Percentiles rank a stretch among this genome's conserved stretches.
phyloP scores from a whole-genome alignment of 2,113 vertebrate species.

The Tringa solitaria region DNA sequence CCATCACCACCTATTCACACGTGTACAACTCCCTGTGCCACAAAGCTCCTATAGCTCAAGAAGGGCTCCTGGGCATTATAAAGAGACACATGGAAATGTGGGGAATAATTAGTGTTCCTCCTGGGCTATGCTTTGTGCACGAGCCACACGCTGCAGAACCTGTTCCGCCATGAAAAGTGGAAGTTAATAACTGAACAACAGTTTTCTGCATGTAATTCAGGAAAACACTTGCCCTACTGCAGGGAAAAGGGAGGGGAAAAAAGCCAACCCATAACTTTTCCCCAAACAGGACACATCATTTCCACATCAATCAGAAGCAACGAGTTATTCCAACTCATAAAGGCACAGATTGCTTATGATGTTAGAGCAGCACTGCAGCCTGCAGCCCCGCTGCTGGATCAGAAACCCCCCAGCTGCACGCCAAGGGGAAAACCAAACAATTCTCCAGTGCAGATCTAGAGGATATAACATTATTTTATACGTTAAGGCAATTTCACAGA shows the following conservation, averaged over 20 bases:
- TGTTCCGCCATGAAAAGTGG: not conserved
- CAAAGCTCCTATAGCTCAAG: not conserved
- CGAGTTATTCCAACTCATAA: not conserved
- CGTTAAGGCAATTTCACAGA: not conserved
- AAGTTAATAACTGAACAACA: not conserved
- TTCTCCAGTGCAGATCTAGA: not conserved
- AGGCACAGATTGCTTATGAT: not conserved
- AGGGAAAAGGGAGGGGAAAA: not conserved
- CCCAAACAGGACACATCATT: not conserved
- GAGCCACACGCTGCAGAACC: not conserved
- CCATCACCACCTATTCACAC: not conserved
- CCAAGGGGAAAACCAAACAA: not conserved
- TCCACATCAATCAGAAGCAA: not conserved
- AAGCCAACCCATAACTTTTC: not conserved
- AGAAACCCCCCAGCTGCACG: not conserved
- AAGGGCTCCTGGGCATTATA: not conserved
- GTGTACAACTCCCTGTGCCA: accelerated
- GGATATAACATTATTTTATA: not conserved
- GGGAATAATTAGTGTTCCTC: not conserved
- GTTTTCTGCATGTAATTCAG: not conserved
- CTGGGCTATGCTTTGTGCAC: not conserved
- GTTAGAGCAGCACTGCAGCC: not conserved
- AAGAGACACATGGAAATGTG: not conserved
- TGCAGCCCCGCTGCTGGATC: not conserved
- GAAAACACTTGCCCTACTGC: not conserved